Evolutionary conservation across 1,140 invertebrate species (phyloP).

Genomic region (Episyrphus balteatus): DNA sequence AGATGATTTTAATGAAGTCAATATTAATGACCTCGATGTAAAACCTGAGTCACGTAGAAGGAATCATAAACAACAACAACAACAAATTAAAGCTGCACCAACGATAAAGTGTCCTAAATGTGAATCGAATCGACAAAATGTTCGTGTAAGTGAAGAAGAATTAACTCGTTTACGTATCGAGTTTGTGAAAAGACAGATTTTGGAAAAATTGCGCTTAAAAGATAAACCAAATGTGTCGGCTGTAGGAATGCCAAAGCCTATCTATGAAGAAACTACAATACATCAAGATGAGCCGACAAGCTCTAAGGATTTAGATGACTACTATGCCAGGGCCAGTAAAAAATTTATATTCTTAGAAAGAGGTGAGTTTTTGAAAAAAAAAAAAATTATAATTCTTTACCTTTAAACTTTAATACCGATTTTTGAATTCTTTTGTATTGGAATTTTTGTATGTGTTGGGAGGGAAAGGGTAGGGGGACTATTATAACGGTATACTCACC

Average conservation of each 20-base stretch:
- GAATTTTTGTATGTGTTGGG: not conserved
- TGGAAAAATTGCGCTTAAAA: conserved; percentile 62
- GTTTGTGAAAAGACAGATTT: conserved; percentile 69
- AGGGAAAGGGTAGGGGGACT: no score
- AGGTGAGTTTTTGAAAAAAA: conserved; percentile 47
- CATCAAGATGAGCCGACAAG: conserved; percentile 45
- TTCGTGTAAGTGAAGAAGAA: conserved; percentile 37
- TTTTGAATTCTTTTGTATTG: not conserved
- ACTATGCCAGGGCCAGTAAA: conserved; percentile 67
- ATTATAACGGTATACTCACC: not conserved
- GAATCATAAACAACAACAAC: no score
- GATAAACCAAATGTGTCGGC: conserved; percentile 53
- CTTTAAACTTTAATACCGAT: conserved; percentile 4
- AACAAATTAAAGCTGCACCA: not conserved
- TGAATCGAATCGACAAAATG: conserved; percentile 24
- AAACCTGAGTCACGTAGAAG: no score
- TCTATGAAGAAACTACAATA: conserved; percentile 54
- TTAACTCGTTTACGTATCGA: conserved; percentile 54
- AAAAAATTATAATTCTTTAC: no score
- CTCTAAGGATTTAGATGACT: conserved; percentile 49
- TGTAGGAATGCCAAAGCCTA: conserved; percentile 52
- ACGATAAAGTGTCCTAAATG: conserved; percentile 27
- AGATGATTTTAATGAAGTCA: not conserved
- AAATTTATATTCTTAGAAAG: conserved; percentile 64
- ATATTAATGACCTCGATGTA: no score